Percentiles rank a stretch among this genome's conserved stretches.
phyloP scores from a whole-genome alignment of 2,113 vertebrate species.

The Mus spicilegus region DNA sequence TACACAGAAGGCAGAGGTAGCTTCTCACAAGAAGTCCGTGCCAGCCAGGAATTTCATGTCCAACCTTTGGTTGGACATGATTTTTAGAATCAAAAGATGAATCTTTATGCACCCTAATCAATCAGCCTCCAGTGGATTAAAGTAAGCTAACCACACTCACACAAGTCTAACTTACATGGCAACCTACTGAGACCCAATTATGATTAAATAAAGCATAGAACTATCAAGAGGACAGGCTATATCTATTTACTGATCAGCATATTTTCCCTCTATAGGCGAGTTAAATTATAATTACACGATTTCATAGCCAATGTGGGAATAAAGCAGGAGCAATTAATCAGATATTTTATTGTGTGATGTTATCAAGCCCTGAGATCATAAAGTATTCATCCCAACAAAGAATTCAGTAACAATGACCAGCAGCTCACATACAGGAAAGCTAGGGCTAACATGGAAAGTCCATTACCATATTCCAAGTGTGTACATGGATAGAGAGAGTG shows the following conservation, averaged over 20 bases:
- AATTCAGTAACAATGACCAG: neutral
- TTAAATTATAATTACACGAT: slow-evolving; percentile 75
- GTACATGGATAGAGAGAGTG: neutral
- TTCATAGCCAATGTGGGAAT: slow-evolving; percentile 75
- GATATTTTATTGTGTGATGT: slow-evolving; percentile 62
- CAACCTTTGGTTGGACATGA: no score
- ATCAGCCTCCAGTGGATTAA: neutral
- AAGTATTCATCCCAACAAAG: slow-evolving; percentile 8
- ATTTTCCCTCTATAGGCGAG: slow-evolving; percentile 68
- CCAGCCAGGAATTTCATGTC: neutral
- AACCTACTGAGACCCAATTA: slow-evolving; percentile 72
- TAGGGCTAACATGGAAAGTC: neutral
- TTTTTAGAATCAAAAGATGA: neutral
- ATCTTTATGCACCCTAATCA: neutral
- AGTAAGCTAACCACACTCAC: neutral
- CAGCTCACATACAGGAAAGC: neutral
- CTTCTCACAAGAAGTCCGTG: neutral
- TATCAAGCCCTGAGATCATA: neutral
- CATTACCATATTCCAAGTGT: neutral
- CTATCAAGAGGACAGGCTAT: slow-evolving; percentile 61
- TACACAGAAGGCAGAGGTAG: neutral
- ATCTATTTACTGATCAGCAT: slow-evolving; percentile 74
- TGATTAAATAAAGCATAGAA: slow-evolving; percentile 73
- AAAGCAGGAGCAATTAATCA: slow-evolving; percentile 70
- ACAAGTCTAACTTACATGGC: slow-evolving; percentile 61